Conservation (phyloP, 2,113 vertebrate species). For the Neolamprologus hecqui region DNA sequence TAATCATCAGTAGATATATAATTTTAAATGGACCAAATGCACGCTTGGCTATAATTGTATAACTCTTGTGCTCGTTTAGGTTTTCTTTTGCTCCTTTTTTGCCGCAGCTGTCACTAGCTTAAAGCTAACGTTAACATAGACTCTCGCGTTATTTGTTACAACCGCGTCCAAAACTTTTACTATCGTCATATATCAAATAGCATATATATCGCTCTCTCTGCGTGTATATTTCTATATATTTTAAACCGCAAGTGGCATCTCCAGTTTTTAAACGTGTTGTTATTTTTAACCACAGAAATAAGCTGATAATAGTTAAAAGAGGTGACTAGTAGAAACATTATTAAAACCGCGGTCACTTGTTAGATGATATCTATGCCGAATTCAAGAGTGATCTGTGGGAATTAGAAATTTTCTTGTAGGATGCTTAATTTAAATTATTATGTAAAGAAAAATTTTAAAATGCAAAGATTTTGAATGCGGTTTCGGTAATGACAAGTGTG, state of each 20-base stretch:
- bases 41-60: accelerated
- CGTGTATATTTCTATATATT: not conserved
- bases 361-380: not conserved
- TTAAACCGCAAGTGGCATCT: not conserved
- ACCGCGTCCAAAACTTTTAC: not conserved
- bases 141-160: not conserved
- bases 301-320: not conserved
- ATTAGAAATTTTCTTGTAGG: accelerated
- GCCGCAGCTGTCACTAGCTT: not conserved
- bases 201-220: not conserved
- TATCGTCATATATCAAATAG: not conserved
- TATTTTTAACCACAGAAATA: not conserved
- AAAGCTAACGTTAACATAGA: not conserved
- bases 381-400: not conserved
- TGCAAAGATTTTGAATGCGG: not conserved
- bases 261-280: not conserved
- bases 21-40: accelerated
- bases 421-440: not conserved
- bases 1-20: not conserved
- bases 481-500: not conserved
- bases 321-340: not conserved
- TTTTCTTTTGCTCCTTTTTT: accelerated
- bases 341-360: accelerated
- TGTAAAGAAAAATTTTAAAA: accelerated
- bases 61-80: accelerated